Conservation (phyloP, 2,797 vertebrate genomes). For the Lagodon rhomboides region DNA sequence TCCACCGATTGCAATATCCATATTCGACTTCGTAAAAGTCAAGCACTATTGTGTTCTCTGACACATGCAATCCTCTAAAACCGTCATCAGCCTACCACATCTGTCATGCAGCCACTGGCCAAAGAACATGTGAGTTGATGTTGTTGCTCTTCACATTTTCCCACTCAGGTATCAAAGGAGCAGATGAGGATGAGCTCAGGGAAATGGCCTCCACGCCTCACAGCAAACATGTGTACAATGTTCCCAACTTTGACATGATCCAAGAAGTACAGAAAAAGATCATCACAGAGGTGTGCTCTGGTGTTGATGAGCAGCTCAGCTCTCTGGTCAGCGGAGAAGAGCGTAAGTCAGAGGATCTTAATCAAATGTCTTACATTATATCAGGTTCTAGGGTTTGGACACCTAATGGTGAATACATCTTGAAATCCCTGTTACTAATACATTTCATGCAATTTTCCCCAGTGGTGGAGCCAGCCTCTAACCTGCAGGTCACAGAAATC, state of each 20-base stretch:
- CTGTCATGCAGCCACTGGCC: conserved; percentile 54
- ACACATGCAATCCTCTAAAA: conserved; percentile 38
- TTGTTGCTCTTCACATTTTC: conserved; percentile 47
- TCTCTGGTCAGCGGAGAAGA: conserved; percentile 93
- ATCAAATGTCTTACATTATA: background rate
- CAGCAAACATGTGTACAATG: conserved; percentile 94
- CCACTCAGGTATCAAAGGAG: conserved; percentile 96
- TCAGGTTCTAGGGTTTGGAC: background rate
- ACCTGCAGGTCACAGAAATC: conserved; percentile 92
- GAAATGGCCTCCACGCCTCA: conserved; percentile 96
- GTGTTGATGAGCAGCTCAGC: conserved; percentile 94
- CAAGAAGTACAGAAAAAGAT: conserved; percentile 93
- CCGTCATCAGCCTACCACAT: conserved; percentile 48
- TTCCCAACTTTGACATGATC: conserved; percentile 96
- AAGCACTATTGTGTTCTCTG: conserved; percentile 45
- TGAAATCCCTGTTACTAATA: background rate
- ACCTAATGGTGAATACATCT: background rate
- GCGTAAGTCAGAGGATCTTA: conserved; percentile 84
- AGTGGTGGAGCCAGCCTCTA: conserved; percentile 94
- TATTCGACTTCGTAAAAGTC: conserved; percentile 57
- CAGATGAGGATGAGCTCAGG: conserved; percentile 96
- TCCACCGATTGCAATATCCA: conserved; percentile 63
- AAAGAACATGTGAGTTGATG: conserved; percentile 40
- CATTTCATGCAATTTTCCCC: conserved; percentile 39
- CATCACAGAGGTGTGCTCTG: conserved; percentile 93